phyloP scores from a whole-genome alignment of 2,113 vertebrate species.

The Podarcis raffonei region DNA sequence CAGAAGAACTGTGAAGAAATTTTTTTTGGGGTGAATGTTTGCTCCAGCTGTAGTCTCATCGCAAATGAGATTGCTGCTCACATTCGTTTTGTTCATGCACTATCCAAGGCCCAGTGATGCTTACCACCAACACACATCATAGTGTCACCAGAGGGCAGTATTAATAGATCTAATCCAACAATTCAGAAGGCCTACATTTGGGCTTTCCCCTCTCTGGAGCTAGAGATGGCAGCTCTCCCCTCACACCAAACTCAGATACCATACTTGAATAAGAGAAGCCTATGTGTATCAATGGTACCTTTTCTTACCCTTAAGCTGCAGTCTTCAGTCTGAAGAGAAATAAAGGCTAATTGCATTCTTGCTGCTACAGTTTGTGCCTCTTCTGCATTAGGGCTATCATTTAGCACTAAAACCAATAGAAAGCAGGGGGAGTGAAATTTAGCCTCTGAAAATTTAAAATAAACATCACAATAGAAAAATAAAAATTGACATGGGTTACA shows the following conservation, averaged over 20 bases:
- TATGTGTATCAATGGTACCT: not conserved
- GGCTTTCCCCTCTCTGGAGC: not conserved
- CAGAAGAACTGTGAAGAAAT: not conserved
- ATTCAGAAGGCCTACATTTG: not conserved
- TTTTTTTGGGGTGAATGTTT: not conserved
- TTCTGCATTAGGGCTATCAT: not conserved
- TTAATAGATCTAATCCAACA: conserved; percentile 24
- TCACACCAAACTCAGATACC: not conserved
- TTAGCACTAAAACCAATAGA: not conserved
- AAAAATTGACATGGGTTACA: conserved; percentile 37
- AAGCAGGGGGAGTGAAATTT: not conserved
- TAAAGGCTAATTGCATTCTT: not conserved
- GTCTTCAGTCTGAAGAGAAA: not conserved
- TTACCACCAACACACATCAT: not conserved
- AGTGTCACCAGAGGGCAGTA: conserved; percentile 36
- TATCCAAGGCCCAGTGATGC: not conserved
- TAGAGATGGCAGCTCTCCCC: not conserved
- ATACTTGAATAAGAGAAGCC: not conserved
- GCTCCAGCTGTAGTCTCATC: not conserved
- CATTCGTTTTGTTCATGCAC: not conserved
- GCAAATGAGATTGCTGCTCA: not conserved
- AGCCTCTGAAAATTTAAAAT: not conserved
- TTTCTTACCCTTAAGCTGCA: not conserved
- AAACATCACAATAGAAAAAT: not conserved
- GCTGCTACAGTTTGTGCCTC: not conserved